Percentiles rank a stretch among this genome's conserved stretches.
phyloP scores from a whole-genome alignment of 2,888 invertebrate species.

The Amphipoea oculea region DNA sequence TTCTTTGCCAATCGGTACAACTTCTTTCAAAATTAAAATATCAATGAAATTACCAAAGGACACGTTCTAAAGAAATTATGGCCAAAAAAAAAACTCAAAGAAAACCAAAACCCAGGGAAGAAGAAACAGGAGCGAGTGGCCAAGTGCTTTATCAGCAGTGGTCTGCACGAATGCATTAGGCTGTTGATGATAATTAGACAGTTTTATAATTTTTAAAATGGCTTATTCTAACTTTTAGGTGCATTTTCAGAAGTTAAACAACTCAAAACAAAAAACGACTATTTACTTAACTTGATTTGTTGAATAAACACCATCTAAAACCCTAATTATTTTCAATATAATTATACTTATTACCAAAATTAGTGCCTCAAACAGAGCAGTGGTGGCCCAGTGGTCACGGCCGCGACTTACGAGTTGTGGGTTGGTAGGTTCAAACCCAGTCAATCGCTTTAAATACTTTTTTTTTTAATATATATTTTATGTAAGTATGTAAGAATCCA shows the following conservation, averaged over 20 bases:
- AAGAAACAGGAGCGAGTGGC: neutral
- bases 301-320: neutral
- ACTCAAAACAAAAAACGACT: neutral
- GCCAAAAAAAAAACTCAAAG: neutral
- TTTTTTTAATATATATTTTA: too few relatives aligned
- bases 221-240: neutral
- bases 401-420: too few relatives aligned
- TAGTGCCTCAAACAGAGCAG: neutral
- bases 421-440: too few relatives aligned
- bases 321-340: neutral
- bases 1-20: neutral
- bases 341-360: neutral
- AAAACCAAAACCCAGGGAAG: neutral
- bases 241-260: neutral
- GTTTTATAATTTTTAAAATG: neutral
- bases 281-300: neutral
- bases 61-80: neutral
- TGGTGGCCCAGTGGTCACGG: too few relatives aligned
- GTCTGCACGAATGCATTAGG: neutral
- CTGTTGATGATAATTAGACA: neutral
- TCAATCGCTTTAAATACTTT: too few relatives aligned
- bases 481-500: too few relatives aligned
- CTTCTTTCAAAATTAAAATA: neutral
- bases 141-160: neutral
- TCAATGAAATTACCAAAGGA: neutral